Evolutionary conservation across 2,888 invertebrate species (phyloP).

Genomic region (Myathropa florea): DNA sequence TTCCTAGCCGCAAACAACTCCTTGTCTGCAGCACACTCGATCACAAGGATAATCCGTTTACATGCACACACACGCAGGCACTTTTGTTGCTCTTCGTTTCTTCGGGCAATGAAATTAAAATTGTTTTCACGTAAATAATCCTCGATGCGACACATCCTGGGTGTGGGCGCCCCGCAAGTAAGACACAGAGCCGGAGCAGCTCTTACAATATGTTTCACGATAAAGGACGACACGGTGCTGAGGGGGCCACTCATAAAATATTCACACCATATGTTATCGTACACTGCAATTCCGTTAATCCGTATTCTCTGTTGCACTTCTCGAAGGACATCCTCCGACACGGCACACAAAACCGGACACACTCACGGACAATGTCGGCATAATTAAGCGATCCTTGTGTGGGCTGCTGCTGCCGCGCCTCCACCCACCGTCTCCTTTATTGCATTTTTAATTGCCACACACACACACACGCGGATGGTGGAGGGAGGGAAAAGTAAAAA

Average conservation of each 20-base stretch:
- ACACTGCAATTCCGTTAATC: slow-evolving; percentile 58
- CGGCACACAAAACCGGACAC: slow-evolving; percentile 30
- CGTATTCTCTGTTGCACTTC: slow-evolving; percentile 25
- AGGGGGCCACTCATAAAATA: slow-evolving; percentile 61
- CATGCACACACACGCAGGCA: neutral
- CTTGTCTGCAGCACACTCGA: slow-evolving; percentile 42
- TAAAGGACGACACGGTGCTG: slow-evolving; percentile 7
- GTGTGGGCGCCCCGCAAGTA: slow-evolving; percentile 32
- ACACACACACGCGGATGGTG: neutral
- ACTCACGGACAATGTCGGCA: slow-evolving; percentile 34
- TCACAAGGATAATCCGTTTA: slow-evolving; percentile 54
- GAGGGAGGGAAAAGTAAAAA: neutral
- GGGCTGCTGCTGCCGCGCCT: neutral
- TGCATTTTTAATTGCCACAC: slow-evolving; percentile 53
- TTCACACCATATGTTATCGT: slow-evolving; percentile 68
- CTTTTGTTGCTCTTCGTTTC: slow-evolving; percentile 14
- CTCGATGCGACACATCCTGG: slow-evolving; percentile 22
- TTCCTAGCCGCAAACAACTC: neutral
- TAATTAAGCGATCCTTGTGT: slow-evolving; percentile 53
- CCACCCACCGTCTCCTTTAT: slow-evolving; percentile 39
- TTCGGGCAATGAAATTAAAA: slow-evolving; percentile 42
- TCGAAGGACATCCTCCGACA: neutral
- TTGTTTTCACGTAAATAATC: slow-evolving; percentile 58
- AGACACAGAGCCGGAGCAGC: slow-evolving; percentile 16
- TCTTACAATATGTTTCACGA: slow-evolving; percentile 62